Evolutionary conservation across 2,888 invertebrate species (phyloP).

Genomic region (Orthosia gracilis): DNA sequence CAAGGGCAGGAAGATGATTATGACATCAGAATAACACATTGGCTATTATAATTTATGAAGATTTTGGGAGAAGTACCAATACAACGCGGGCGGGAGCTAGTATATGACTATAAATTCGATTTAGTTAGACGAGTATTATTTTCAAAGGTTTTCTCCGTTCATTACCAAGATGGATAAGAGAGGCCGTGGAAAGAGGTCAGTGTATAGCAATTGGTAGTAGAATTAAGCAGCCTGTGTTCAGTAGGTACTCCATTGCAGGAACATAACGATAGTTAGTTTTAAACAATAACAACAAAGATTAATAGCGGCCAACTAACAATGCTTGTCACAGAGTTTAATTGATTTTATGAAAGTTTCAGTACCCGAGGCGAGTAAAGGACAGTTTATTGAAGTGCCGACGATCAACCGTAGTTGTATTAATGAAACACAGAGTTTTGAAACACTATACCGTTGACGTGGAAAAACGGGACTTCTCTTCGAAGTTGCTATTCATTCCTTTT

Average conservation of each 20-base stretch:
- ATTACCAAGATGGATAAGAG: not conserved
- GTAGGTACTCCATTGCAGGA: not conserved
- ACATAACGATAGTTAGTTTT: not conserved
- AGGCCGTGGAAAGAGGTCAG: too few species aligned
- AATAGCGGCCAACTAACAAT: not conserved
- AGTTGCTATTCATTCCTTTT: not conserved
- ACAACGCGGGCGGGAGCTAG: too few species aligned
- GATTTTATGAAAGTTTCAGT: not conserved
- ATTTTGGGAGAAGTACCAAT: too few species aligned
- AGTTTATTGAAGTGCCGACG: too few species aligned
- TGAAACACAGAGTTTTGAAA: conserved; percentile 6
- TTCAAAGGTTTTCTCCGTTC: not conserved
- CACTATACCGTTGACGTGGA: not conserved
- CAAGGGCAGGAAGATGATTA: not conserved
- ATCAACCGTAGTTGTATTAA: too few species aligned
- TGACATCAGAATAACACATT: too few species aligned
- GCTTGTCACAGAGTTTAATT: not conserved
- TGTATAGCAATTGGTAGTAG: too few species aligned
- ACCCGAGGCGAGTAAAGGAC: not conserved
- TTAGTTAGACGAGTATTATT: not conserved
- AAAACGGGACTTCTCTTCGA: not conserved
- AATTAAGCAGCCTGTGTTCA: not conserved
- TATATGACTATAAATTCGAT: not conserved
- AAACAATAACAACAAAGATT: conserved; percentile 3
- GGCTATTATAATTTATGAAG: too few species aligned